A percentile compares a stretch with the other conserved stretches of the same genome.
These are phyloP conservation scores for Leucophenga varia DNA, from an alignment of 1,140 invertebrate genomes.

Conservation along the genomic window DNA sequence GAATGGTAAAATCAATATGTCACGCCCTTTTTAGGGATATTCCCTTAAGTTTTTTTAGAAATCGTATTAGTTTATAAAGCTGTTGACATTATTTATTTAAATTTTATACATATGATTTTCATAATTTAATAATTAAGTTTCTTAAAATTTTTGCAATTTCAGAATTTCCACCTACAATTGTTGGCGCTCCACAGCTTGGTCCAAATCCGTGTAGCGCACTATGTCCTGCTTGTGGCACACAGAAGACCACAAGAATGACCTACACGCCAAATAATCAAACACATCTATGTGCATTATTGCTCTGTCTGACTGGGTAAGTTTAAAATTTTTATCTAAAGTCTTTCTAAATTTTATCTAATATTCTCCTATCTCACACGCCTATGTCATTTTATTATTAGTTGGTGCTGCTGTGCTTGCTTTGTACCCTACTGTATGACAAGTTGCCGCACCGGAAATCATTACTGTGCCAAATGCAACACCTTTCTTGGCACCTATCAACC, in stretches of 20 bases:
- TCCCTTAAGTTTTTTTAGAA: too few relatives aligned
- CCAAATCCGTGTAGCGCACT: conserved; percentile 56
- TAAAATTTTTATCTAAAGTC: too few relatives aligned
- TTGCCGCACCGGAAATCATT: conserved; percentile 66
- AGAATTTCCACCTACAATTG: neutral
- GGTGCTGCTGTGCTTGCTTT: conserved; percentile 63
- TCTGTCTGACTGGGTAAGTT: conserved; percentile 62
- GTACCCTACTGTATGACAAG: conserved; percentile 69
- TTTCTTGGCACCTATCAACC: conserved; percentile 67
- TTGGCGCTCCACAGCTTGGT: conserved; percentile 50
- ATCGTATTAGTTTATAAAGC: too few relatives aligned
- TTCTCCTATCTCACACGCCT: too few relatives aligned
- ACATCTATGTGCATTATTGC: conserved; percentile 62
- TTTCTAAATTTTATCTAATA: too few relatives aligned
- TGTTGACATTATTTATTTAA: too few relatives aligned
- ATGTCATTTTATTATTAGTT: conserved; percentile 52
- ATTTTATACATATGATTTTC: too few relatives aligned
- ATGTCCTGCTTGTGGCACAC: conserved; percentile 61
- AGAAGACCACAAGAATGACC: conserved; percentile 59
- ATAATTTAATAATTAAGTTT: too few relatives aligned
- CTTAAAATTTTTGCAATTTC: too few relatives aligned
- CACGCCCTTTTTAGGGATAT: too few relatives aligned
- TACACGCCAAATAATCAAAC: conserved; percentile 62
- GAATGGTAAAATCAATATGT: too few relatives aligned
- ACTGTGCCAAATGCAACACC: conserved; percentile 66